Conservation (phyloP, 2,888 invertebrate genomes). For the Leptura quadrifasciata region DNA sequence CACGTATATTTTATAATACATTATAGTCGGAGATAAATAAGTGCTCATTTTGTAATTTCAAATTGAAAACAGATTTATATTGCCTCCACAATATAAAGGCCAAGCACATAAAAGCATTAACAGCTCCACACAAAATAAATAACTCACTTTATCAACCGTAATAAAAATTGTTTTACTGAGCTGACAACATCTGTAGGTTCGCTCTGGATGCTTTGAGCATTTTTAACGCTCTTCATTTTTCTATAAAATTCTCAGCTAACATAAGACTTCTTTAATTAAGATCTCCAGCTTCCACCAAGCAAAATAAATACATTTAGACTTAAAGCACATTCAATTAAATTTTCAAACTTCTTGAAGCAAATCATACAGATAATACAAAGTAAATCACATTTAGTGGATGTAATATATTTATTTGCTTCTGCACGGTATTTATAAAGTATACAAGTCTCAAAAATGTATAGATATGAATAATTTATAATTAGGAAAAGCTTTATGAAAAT, state of each 20-base stretch:
- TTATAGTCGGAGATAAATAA: not conserved
- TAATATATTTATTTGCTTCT: not conserved
- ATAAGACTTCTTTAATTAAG: constrained; percentile 7
- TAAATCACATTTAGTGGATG: not conserved
- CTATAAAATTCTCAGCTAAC: constrained; percentile 1
- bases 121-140: not conserved
- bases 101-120: not conserved
- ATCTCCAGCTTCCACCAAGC: not conserved
- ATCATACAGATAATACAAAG: not conserved
- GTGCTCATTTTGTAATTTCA: not conserved
- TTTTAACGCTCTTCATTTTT: constrained; percentile 4
- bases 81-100: not conserved
- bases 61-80: not conserved
- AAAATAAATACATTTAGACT: constrained; percentile 2
- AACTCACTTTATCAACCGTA: not conserved
- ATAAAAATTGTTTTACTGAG: constrained; percentile 7
- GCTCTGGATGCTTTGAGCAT: not conserved
- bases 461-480: no score
- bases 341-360: not conserved
- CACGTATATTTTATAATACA: not conserved
- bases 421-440: not conserved
- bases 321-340: not conserved
- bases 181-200: constrained; percentile 4
- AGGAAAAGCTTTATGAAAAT: not conserved
- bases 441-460: not conserved